These are phyloP conservation scores for Bathynomus jamesi DNA, from an alignment of 1,140 invertebrate species.

Conservation along the genomic window DNA sequence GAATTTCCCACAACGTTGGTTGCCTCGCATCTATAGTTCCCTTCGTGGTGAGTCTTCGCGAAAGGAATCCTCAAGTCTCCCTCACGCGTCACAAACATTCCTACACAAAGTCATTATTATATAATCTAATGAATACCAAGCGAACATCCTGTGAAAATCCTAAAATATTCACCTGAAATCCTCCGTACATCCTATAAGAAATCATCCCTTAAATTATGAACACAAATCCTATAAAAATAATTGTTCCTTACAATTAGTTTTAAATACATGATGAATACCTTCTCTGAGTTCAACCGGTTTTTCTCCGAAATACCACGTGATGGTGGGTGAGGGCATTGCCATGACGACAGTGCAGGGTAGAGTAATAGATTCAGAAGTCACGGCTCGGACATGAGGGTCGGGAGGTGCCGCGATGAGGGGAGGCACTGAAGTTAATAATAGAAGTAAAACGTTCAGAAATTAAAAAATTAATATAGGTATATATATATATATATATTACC, in stretches of 20 bases:
- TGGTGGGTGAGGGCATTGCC: constrained; percentile 18
- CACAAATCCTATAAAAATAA: too few species aligned
- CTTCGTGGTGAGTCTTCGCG: constrained; percentile 38
- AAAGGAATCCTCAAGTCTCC: constrained; percentile 16
- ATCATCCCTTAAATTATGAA: too few species aligned
- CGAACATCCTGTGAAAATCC: too few species aligned
- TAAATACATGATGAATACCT: too few species aligned
- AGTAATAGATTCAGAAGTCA: constrained; percentile 8
- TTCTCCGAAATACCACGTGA: constrained; percentile 15
- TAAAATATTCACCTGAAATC: too few species aligned
- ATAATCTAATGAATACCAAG: too few species aligned
- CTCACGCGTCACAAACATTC: constrained; percentile 6
- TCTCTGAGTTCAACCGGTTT: constrained; percentile 7
- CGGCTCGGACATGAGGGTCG: constrained; percentile 11
- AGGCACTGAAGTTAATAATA: constrained; percentile 9
- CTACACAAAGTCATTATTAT: not conserved
- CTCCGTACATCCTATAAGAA: too few species aligned
- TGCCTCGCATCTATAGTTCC: constrained; percentile 45
- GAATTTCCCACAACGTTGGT: constrained; percentile 46
- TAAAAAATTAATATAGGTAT: not conserved
- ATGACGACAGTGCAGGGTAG: constrained; percentile 26
- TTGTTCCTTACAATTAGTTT: too few species aligned
- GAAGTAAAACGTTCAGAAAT: not conserved
- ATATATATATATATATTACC: not conserved
- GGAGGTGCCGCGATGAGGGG: constrained; percentile 21